A percentile compares a stretch with the other conserved stretches of the same genome.
phyloP scores from a whole-genome alignment of 1,140 invertebrate genomes.

The Drosophila chauvacae region DNA sequence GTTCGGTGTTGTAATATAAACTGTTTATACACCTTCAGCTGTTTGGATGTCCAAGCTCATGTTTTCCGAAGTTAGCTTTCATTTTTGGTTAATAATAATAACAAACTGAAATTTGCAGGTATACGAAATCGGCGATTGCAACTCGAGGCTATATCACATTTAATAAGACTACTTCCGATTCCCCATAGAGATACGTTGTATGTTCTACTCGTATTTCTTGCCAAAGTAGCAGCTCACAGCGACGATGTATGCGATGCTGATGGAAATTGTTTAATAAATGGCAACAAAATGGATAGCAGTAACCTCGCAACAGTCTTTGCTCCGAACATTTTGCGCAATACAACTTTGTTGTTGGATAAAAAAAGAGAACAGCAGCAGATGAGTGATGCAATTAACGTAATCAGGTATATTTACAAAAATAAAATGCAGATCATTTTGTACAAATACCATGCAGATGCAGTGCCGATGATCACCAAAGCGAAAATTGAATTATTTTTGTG shows the following conservation, averaged over 20 bases:
- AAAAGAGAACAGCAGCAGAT: constrained; percentile 62
- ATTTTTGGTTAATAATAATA: neutral
- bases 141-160: constrained; percentile 92
- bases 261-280: constrained; percentile 80
- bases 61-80: neutral
- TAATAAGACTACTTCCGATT: constrained; percentile 93
- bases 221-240: constrained; percentile 88
- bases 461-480: too few species aligned
- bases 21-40: neutral
- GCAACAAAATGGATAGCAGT: constrained; percentile 97
- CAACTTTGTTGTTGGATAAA: constrained; percentile 85
- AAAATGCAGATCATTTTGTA: too few species aligned
- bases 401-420: constrained; percentile 84
- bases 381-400: constrained; percentile 93
- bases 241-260: constrained; percentile 72
- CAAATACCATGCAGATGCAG: too few species aligned
- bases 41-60: neutral
- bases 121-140: constrained; percentile 92
- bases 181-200: constrained; percentile 95
- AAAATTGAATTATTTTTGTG: too few species aligned
- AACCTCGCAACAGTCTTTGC: constrained; percentile 97
- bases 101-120: constrained; percentile 85
- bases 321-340: constrained; percentile 95
- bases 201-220: constrained; percentile 92
- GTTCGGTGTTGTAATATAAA: neutral